Evolutionary conservation across 1,140 invertebrate genomes (phyloP).

Genomic region (Drosophila seguyi): DNA sequence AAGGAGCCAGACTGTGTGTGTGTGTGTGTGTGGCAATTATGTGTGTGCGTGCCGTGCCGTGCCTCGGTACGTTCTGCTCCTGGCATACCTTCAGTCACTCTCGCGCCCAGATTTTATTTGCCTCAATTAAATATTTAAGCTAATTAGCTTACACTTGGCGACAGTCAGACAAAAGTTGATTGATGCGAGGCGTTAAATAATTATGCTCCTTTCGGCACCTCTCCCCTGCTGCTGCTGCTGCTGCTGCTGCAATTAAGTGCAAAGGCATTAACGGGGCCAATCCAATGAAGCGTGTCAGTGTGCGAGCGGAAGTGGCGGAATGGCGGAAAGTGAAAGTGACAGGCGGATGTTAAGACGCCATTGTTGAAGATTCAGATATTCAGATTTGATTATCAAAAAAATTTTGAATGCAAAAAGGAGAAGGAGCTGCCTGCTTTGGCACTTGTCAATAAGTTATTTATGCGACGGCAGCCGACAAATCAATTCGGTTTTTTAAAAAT

Average conservation of each 20-base stretch:
- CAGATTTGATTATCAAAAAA: slow-evolving; percentile 28
- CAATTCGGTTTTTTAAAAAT: slow-evolving; percentile 39
- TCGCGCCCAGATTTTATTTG: slow-evolving; percentile 68
- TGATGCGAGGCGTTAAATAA: slow-evolving; percentile 73
- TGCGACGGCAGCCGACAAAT: slow-evolving; percentile 22
- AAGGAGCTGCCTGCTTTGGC: neutral
- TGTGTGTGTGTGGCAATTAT: slow-evolving; percentile 60
- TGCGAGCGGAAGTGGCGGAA: slow-evolving; percentile 17
- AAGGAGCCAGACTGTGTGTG: slow-evolving; percentile 14
- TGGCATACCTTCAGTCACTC: slow-evolving; percentile 55
- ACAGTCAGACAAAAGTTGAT: slow-evolving; percentile 55
- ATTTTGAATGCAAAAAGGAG: slow-evolving; percentile 5
- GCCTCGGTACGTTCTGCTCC: slow-evolving; percentile 16
- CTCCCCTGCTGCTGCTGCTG: neutral
- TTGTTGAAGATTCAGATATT: slow-evolving; percentile 27
- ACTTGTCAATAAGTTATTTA: slow-evolving; percentile 43
- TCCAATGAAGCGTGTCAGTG: slow-evolving; percentile 39
- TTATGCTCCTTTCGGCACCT: slow-evolving; percentile 49
- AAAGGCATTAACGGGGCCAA: slow-evolving; percentile 52
- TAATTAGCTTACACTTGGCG: slow-evolving; percentile 79
- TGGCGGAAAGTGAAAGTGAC: slow-evolving; percentile 23
- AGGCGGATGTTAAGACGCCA: slow-evolving; percentile 35
- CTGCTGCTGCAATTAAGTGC: slow-evolving; percentile 39
- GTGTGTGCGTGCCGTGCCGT: slow-evolving; percentile 59
- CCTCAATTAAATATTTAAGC: slow-evolving; percentile 77